phyloP scores from a whole-genome alignment of 2,797 vertebrate species.

The Cyprinella venusta region DNA sequence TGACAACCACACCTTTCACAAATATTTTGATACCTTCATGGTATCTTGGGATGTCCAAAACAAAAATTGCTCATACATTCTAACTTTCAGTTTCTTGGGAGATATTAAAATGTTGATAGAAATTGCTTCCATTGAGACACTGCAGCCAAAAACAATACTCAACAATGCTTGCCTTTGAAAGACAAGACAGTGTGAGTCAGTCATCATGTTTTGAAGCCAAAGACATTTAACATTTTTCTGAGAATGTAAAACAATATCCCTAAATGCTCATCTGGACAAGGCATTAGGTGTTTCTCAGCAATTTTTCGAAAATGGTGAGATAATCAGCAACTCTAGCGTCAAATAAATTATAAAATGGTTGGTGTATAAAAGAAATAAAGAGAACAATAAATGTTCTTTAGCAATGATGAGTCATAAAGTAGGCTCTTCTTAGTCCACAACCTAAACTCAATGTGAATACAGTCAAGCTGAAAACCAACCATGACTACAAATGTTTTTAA shows the following conservation, averaged over 20 bases:
- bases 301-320: constrained; percentile 11
- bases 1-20: constrained; percentile 74
- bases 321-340: constrained; percentile 23
- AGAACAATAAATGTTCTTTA: constrained; percentile 2
- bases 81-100: constrained; percentile 42
- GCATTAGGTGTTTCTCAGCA: constrained; percentile 25
- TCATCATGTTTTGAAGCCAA: constrained; percentile 1
- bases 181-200: constrained; percentile 26
- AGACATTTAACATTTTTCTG: constrained; percentile 1
- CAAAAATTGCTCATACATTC: constrained; percentile 58
- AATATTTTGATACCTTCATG: constrained; percentile 73
- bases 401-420: constrained; percentile 6
- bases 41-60: constrained; percentile 61
- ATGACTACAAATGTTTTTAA: constrained; percentile 11
- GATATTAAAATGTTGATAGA: constrained; percentile 61
- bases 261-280: constrained; percentile 25
- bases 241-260: constrained; percentile 29
- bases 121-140: constrained; percentile 64
- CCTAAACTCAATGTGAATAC: constrained; percentile 21
- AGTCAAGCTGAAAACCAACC: constrained; percentile 31
- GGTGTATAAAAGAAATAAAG: background rate
- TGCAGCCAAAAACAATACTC: constrained; percentile 58
- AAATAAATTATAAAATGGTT: constrained; percentile 17
- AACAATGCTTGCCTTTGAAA: constrained; percentile 43
- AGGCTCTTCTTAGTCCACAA: constrained; percentile 12